Base-by-base conservation (phyloP, 2,113 vertebrate species). In the Pavo muticus region DNA sequence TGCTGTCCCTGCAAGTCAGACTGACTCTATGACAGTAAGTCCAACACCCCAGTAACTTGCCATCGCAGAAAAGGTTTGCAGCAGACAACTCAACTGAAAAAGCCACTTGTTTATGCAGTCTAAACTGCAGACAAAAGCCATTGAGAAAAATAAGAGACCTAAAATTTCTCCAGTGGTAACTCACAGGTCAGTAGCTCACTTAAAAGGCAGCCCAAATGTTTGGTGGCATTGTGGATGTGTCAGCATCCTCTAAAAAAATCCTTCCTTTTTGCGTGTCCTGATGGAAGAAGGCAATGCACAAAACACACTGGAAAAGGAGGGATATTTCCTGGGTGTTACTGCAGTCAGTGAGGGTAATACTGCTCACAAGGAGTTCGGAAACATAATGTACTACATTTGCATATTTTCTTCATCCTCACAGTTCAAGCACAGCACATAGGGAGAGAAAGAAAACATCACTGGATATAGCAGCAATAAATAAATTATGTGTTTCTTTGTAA, bases 381-480 rank as follows among this genome's bases (percentile, higher is more conserved):
- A 78, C 69, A 14, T 67, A 17, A 57, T 35, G 32, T 85, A 86
- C 95, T 90, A 63, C 85, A 69, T 84, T 93, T 84, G 30, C 73
- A 67, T 91, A 63, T 82, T 78, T 95, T 83, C 44, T 21, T 92
- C 72, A 76, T 92, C 75, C 54, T 90, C 84, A 77, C 44, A 71
- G n/a, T 95, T 92, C 83, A 93, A 78, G 61, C 83, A 93, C 70
- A 90, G 67, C 85, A 68, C 10, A 3, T 12, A 69, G 57, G 70
- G 97, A 98, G 95, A 97, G 97, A 88, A 95, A 96, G 94, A 97
- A 97, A 97, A 97, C 97, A 97, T 97, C 98, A 91, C 97, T 98
- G 97, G 95, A 96, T 97, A 98, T 96, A 98, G 98, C 98, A 99
- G 98, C 98, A 98, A 98, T 98, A 99, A 98, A 97, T 98, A 99